These are phyloP conservation scores for Marasmarcha lunaedactyla DNA, from an alignment of 2,888 invertebrate genomes.

Conservation along the genomic window DNA sequence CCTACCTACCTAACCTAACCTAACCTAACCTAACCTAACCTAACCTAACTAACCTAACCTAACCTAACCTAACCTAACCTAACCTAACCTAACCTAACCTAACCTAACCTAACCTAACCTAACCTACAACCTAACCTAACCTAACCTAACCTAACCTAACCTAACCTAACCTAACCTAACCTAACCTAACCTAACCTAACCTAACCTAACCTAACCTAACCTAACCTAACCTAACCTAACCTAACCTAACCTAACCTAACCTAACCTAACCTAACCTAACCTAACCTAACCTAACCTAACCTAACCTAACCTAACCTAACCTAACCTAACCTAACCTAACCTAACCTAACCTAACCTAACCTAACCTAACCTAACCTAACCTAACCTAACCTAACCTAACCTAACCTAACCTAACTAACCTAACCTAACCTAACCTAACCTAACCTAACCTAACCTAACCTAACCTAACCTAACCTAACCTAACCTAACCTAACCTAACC, in stretches of 20 bases:
- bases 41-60: conserved; percentile 15
- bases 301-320: conserved; percentile 13
- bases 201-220: conserved; percentile 9
- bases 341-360: conserved; percentile 8
- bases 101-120: conserved; percentile 12
- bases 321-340: conserved; percentile 9
- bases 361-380: conserved; percentile 9
- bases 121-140: conserved; percentile 13
- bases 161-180: conserved; percentile 9
- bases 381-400: conserved; percentile 11
- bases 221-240: conserved; percentile 5
- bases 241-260: conserved; percentile 13
- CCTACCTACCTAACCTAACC: conserved; percentile 6
- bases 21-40: conserved; percentile 14
- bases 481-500: conserved; percentile 7
- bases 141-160: conserved; percentile 18
- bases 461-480: conserved; percentile 6
- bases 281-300: conserved; percentile 15
- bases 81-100: conserved; percentile 10
- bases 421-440: conserved; percentile 13
- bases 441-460: conserved; percentile 11
- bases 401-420: conserved; percentile 10
- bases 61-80: conserved; percentile 16
- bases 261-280: conserved; percentile 13
- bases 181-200: conserved; percentile 15